Evolutionary conservation across 2,797 vertebrate genomes (phyloP).

Genomic region (Acanthurus tractus): DNA sequence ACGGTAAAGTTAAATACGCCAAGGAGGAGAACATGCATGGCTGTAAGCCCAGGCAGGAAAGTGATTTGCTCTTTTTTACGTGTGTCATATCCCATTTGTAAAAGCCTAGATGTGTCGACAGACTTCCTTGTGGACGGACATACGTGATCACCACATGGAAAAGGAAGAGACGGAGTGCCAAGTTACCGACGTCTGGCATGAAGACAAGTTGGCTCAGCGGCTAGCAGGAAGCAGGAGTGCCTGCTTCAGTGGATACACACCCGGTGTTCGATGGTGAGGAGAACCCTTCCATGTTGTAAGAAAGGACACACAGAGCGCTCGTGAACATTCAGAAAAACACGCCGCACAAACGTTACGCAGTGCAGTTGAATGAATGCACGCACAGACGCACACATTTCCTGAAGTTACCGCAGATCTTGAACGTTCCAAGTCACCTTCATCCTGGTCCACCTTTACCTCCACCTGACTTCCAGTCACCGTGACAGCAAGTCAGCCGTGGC

Average conservation of each 20-base stretch:
- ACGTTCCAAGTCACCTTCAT: slow-evolving; percentile 21
- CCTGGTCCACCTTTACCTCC: slow-evolving; percentile 30
- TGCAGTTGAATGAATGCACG: slow-evolving; percentile 10
- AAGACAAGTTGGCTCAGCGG: slow-evolving; percentile 72
- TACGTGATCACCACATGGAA: slow-evolving; percentile 82
- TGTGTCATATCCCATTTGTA: slow-evolving; percentile 56
- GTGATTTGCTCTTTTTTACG: slow-evolving; percentile 47
- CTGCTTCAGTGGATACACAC: slow-evolving; percentile 72
- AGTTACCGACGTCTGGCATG: slow-evolving; percentile 73
- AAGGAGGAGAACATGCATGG: slow-evolving; percentile 23
- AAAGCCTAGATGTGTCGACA: slow-evolving; percentile 59
- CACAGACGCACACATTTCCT: slow-evolving; percentile 9
- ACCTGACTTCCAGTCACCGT: slow-evolving; percentile 44
- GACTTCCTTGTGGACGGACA: slow-evolving; percentile 75
- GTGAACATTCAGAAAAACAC: slow-evolving; percentile 13
- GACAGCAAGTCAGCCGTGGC: slow-evolving; percentile 43
- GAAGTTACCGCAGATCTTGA: neutral
- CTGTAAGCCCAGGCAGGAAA: slow-evolving; percentile 36
- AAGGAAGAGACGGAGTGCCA: slow-evolving; percentile 73
- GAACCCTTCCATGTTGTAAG: slow-evolving; percentile 48
- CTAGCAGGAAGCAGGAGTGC: slow-evolving; percentile 71
- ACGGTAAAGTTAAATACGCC: slow-evolving; percentile 20
- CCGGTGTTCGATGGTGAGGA: slow-evolving; percentile 51
- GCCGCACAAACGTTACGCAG: neutral
- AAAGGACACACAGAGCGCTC: slow-evolving; percentile 15